Evolutionary conservation across 2,113 vertebrate species (phyloP).

Genomic region (Neopipo cinnamomea): DNA sequence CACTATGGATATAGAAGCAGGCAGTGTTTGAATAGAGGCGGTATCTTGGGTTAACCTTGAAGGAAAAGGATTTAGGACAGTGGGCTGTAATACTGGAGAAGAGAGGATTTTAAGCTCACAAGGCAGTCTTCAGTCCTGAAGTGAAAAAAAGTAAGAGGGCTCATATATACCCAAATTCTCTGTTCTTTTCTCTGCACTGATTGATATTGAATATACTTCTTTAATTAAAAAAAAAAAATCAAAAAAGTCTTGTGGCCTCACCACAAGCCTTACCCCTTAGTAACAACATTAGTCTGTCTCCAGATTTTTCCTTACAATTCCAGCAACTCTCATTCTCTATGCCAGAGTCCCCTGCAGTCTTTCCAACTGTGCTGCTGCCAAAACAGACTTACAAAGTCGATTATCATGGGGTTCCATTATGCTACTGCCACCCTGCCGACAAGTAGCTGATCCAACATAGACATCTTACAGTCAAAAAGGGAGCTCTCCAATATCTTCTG

Average conservation of each 20-base stretch:
- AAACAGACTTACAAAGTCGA: not conserved
- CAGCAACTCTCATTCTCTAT: not conserved
- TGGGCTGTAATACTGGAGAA: rapidly evolving
- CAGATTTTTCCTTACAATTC: not conserved
- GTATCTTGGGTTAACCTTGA: rapidly evolving
- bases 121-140: not conserved
- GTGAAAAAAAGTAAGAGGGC: not conserved
- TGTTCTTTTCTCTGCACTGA: not conserved
- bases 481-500: not conserved
- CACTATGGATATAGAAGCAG: rapidly evolving
- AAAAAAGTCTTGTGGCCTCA: too few species aligned
- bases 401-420: rapidly evolving
- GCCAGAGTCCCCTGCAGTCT: not conserved
- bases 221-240: too few species aligned
- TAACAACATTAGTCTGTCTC: not conserved
- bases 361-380: not conserved
- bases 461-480: not conserved
- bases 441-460: not conserved
- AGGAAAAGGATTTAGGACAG: not conserved
- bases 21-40: not conserved
- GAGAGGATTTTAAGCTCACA: not conserved
- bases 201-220: too few species aligned
- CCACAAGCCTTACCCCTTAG: not conserved
- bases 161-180: not conserved
- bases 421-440: not conserved